Evolutionary conservation across 2,888 invertebrate species (phyloP), one percentile per base, ranked within the genome.

Genomic region (Ophraella communa): DNA sequence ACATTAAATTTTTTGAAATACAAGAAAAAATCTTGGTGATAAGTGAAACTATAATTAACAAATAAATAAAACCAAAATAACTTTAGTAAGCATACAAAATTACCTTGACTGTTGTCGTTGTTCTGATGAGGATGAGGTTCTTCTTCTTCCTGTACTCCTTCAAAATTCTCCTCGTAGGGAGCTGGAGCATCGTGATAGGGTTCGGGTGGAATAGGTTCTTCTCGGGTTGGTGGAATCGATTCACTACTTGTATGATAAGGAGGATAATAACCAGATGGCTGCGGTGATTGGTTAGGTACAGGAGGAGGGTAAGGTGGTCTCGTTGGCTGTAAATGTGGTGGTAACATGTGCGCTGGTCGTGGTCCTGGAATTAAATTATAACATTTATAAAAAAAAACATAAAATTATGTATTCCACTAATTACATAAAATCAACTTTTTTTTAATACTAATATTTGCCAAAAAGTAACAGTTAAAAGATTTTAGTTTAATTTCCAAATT

Each of bases 161-260:
- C 51, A 35, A 52, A 57, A 20, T 53, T n/a, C 51, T 58, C 84
- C 65, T 83, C 83, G 70, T 84, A 84, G 72, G 80, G 82, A 0
- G 83, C 82, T 2, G 83, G 84, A 20, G 51, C 44, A 57, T 61
- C 35, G 55, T 59, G 30, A 62, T 60, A 64, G 51, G 69, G 45
- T 60, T 65, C 30, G 54, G 55, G 54, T 18, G 47, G 49, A n/a
- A 30, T 8, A 17, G 55, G 47, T 23, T 45, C 49, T 10, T 60
- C 52, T 20, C 18, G 20, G 3, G 54, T n/a, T n/a, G 53, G 53
- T 20, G 53, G 53, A 35, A 54, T 35, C 8, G 53, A 18, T 21
- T 39, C 53, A 3, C 17, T 14, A 23, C 10, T 33, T 35, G 57
- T 52, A 23, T 59, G 58, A 39, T 60, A 49, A 4, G 62, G 33